These are phyloP conservation scores for Thera obeliscata DNA, from an alignment of 2,888 invertebrate genomes.

Conservation along the genomic window DNA sequence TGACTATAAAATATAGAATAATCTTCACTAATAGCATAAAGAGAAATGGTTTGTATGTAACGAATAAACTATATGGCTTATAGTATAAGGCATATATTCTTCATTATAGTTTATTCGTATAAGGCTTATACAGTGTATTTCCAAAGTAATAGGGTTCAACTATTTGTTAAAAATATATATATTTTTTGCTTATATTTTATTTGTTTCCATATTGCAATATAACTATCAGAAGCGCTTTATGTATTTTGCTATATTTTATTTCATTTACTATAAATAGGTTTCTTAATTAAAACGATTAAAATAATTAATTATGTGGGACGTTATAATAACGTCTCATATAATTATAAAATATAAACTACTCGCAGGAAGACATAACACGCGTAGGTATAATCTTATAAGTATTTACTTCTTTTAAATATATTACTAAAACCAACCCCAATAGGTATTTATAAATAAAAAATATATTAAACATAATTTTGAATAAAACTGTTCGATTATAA, in stretches of 20 bases:
- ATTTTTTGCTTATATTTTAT: neutral
- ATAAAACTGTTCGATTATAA: neutral
- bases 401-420: slow-evolving; percentile 9
- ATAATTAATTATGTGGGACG: neutral
- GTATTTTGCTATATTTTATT: too few species aligned
- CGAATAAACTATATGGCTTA: too few species aligned
- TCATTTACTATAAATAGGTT: too few species aligned
- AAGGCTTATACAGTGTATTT: too few species aligned
- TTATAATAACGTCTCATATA: neutral
- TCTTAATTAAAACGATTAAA: too few species aligned
- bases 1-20: too few species aligned
- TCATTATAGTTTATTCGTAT: too few species aligned
- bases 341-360: neutral
- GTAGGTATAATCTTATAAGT: neutral
- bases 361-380: slow-evolving; percentile 5
- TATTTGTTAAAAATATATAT: neutral
- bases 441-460: neutral
- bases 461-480: slow-evolving; percentile 5
- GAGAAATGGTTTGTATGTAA: too few species aligned
- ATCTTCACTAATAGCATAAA: too few species aligned
- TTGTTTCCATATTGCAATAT: neutral
- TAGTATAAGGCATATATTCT: too few species aligned
- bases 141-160: neutral
- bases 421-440: slow-evolving; percentile 10
- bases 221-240: too few species aligned